Evolutionary conservation across 2,888 invertebrate species (phyloP), one percentile per base, ranked within the genome.

Genomic region (Poecilus cupreus): DNA sequence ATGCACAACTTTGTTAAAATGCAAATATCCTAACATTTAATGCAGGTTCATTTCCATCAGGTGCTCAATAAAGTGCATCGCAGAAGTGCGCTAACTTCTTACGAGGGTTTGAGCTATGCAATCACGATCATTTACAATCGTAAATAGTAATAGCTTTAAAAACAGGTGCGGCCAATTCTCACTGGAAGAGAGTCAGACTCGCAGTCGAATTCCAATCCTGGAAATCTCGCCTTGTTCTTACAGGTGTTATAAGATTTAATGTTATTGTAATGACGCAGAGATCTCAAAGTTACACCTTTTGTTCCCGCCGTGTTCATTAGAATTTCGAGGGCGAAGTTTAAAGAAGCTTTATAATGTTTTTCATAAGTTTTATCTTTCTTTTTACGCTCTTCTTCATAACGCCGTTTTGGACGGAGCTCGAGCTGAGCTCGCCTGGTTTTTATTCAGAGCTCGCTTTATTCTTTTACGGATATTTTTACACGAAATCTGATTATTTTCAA

Each of bases 311-410:
- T 72, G 43, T 72, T 72, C 72, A 72, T 72, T 72, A 72, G 72
- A 72, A 72, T 46, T 72, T 72, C 72, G 72, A 49, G 49, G 43
- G 70, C 20, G 43, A 72, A 72, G n/a, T 72, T 49, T 72, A 72
- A 72, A 46, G 72, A 72, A 43, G 72, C 46, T 72, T 72, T 49
- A 72, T 72, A 72, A 72, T 72, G 72, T 72, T 72, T 49, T 72
- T 72, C 49, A 68, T 72, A 72, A 72, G 46, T 72, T 72, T 72
- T 72, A 72, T 72, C 72, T 72, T 39, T 39, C 60, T 60, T 60
- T 64, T 39, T 43, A 68, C 68, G 68, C 20, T 26, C 68, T 68
- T 68, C 20, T 18, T 68, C 68, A 13, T 4, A 13, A 13, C 32
- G 8, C 11, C n/a, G n/a, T 16, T 16, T 10, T 49, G 49, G 16